Base-by-base conservation (phyloP, 2,797 vertebrate genomes). In the Pangasius djambal region DNA sequence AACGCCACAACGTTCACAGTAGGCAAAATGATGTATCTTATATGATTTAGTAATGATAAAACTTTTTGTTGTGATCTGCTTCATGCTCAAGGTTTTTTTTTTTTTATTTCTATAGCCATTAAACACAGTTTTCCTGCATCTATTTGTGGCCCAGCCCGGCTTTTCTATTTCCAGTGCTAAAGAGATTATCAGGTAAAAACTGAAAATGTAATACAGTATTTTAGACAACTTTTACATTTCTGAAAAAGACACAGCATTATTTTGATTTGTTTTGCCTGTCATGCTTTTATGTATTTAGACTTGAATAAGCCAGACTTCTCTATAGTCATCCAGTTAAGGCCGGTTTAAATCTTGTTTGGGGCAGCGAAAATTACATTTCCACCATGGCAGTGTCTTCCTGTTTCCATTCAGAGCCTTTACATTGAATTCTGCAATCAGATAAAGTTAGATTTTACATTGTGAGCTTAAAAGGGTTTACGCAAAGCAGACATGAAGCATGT, bases 91-190 rank as follows among this genome's bases (percentile, higher is more conserved):
- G 18, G 7, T 55, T 20, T 12, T 2, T 37, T 28, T 34, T 61
- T 91, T 91, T 18, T 0, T 87, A 25, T 70, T 25, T 85, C 63
- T 50, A 18, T 93, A 99, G 98, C 96, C 98, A 48, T 84, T 97
- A 92, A 99, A 99, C 93, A 98, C 97, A 0, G 94, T 99, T 77
- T 99, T 98, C 92, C 81, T 99, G 93, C 98, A 97, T 91, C 96
- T 99, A 44, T 98, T 98, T 67, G 97, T 98, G 95, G 94, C 97
- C 0, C 94, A 95, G 91, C 88, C 95, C 0, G 92, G 93, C 83
- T 96, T 95, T 25, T 89, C 94, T 0, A 4, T 91, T 12, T 94
- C 93, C 31, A 94, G 96, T 91, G 92, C 92, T 48, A 95, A 95
- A 88, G 97, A 98, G 95, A 96, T 98, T 78, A 84, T 98, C 82